These are phyloP conservation scores for Anas georgica DNA, from an alignment of 2,797 vertebrate species.

Conservation along the genomic window DNA sequence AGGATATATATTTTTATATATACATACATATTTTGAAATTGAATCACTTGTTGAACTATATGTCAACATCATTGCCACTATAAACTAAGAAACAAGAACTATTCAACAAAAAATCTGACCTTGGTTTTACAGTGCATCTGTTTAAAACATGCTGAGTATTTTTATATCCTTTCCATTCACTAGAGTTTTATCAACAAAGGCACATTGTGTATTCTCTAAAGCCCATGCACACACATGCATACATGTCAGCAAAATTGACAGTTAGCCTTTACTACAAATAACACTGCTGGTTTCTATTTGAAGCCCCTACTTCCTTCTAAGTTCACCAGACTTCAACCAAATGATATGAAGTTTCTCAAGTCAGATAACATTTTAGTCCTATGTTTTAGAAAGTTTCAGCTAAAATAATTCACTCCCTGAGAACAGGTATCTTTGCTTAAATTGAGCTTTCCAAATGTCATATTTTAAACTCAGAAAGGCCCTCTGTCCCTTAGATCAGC, in stretches of 20 bases:
- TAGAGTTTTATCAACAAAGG: slow-evolving; percentile 28
- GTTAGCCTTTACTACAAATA: neutral
- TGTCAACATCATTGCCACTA: neutral
- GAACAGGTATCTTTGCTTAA: neutral
- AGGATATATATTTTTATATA: neutral
- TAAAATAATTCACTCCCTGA: neutral
- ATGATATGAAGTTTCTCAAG: neutral
- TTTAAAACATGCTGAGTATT: slow-evolving; percentile 31
- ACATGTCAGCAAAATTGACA: neutral
- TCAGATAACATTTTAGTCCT: neutral
- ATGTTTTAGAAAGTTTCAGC: neutral
- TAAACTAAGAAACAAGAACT: slow-evolving; percentile 17
- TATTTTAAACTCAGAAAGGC: neutral
- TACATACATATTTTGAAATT: neutral
- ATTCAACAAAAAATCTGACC: slow-evolving; percentile 20
- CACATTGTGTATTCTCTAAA: neutral
- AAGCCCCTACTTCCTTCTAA: neutral
- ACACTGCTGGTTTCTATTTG: neutral
- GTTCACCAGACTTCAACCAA: neutral
- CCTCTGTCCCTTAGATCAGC: neutral
- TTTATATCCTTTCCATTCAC: slow-evolving; percentile 9
- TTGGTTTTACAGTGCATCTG: slow-evolving; percentile 20
- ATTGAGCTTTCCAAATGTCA: neutral
- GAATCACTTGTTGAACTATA: slow-evolving; percentile 38
- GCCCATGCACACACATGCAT: neutral